Conservation (phyloP, 2,113 vertebrate genomes). For the Thymallus thymallus region DNA sequence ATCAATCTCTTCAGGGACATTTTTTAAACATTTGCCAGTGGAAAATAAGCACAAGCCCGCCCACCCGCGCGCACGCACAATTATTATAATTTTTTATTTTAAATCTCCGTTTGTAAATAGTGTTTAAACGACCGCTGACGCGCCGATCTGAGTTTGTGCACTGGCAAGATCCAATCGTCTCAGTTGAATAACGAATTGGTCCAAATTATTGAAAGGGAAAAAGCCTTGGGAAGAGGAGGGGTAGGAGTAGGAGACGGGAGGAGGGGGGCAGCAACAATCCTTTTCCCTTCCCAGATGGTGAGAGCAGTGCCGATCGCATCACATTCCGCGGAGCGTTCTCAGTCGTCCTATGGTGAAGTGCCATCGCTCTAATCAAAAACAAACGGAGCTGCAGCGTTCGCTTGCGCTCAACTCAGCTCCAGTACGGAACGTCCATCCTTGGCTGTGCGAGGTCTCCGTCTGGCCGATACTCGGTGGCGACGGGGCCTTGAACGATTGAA, state of each 20-base stretch:
- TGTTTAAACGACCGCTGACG: too few species aligned
- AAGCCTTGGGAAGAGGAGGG: slow-evolving; percentile 22
- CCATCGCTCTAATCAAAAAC: slow-evolving; percentile 36
- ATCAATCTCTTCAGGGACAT: slow-evolving; percentile 1
- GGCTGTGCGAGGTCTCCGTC: slow-evolving; percentile 18
- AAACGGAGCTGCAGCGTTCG: slow-evolving; percentile 28
- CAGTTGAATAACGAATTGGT: slow-evolving; percentile 47
- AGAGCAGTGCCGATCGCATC: slow-evolving; percentile 56
- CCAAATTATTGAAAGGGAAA: slow-evolving; percentile 54
- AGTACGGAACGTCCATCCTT: slow-evolving; percentile 10
- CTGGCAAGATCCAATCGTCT: slow-evolving; percentile 41
- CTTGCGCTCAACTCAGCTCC: slow-evolving; percentile 24
- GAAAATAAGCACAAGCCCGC: background rate
- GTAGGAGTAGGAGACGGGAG: slow-evolving; percentile 11
- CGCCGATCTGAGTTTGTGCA: slow-evolving; percentile 3
- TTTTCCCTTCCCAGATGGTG: slow-evolving; percentile 50
- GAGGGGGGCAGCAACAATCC: slow-evolving; percentile 46
- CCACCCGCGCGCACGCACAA: slow-evolving; percentile 11
- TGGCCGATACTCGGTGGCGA: slow-evolving; percentile 36
- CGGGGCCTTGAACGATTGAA: slow-evolving; percentile 56
- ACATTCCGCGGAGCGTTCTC: slow-evolving; percentile 43
- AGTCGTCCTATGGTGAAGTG: slow-evolving; percentile 35
- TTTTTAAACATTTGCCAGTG: background rate
- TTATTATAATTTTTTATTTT: too few species aligned
- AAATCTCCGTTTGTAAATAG: too few species aligned